phyloP scores from a whole-genome alignment of 2,888 invertebrate genomes.

The Agonopterix heracliana region DNA sequence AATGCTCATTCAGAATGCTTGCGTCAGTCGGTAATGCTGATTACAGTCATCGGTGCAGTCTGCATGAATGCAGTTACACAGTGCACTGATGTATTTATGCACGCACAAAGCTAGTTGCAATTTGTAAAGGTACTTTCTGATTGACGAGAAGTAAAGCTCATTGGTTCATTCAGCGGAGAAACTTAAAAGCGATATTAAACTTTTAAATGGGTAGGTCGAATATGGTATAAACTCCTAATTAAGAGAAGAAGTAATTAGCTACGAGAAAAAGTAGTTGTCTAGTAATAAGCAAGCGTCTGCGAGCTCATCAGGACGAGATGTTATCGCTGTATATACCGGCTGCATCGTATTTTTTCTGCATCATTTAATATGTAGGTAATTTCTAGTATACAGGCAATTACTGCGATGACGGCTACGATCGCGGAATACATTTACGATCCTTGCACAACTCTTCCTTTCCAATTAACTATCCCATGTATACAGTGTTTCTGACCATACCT shows the following conservation, averaged over 20 bases:
- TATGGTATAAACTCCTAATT: conserved; percentile 10
- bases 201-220: background rate
- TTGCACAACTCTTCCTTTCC: background rate
- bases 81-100: conserved; percentile 44
- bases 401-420: conserved; percentile 11
- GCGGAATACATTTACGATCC: conserved; percentile 5
- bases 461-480: background rate
- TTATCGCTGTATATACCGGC: conserved; percentile 19
- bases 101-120: conserved; percentile 30
- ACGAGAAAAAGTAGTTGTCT: conserved; percentile 6
- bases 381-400: conserved; percentile 17
- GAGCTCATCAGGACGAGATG: conserved; percentile 19
- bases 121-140: conserved; percentile 12
- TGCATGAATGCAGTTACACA: conserved; percentile 38
- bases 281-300: conserved; percentile 11
- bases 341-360: conserved; percentile 11
- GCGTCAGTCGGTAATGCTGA: conserved; percentile 54
- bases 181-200: background rate
- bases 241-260: conserved; percentile 12
- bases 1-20: conserved; percentile 53
- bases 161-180: background rate
- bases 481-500: background rate
- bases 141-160: conserved; percentile 9
- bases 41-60: conserved; percentile 52
- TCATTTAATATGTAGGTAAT: conserved; percentile 16